A percentile compares a stretch with the other conserved stretches of the same genome.
Evolutionary conservation across 1,140 invertebrate species (phyloP).

Genomic region (Eurosta solidaginis): DNA sequence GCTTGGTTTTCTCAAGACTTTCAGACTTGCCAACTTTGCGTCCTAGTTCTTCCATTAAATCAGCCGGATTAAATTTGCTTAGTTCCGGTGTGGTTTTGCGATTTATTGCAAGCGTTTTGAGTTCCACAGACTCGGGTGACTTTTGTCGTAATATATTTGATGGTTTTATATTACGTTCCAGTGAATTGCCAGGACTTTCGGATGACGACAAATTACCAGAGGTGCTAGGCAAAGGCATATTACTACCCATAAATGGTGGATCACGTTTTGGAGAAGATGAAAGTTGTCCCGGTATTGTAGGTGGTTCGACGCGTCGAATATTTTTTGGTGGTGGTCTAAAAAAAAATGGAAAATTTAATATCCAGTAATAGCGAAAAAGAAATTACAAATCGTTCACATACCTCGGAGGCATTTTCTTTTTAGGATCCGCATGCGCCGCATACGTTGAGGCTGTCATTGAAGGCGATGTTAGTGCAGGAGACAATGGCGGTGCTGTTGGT

Average conservation of each 20-base stretch:
- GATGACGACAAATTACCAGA: constrained; percentile 43
- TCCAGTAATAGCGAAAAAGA: not conserved
- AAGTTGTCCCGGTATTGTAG: constrained; percentile 60
- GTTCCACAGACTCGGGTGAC: constrained; percentile 54
- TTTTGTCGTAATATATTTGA: constrained; percentile 57
- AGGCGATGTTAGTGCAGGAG: constrained; percentile 58
- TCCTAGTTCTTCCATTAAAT: constrained; percentile 56
- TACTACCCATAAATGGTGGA: constrained; percentile 44
- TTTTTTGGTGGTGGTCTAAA: constrained; percentile 69
- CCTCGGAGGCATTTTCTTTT: constrained; percentile 68
- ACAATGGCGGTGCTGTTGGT: constrained; percentile 51
- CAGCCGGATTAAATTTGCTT: constrained; percentile 51
- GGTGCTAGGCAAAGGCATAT: constrained; percentile 47
- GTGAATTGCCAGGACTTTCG: constrained; percentile 53
- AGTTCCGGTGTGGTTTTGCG: constrained; percentile 57
- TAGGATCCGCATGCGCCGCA: constrained; percentile 57
- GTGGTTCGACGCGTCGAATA: constrained; percentile 64
- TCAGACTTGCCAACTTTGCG: constrained; percentile 54
- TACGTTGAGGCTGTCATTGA: constrained; percentile 60
- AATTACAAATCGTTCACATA: constrained; percentile 48
- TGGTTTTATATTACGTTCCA: constrained; percentile 58
- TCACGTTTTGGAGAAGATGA: constrained; percentile 58
- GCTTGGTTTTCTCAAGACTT: constrained; percentile 52
- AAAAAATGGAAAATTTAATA: constrained; percentile 22
- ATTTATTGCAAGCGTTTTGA: constrained; percentile 46